Percentiles rank a stretch among this genome's conserved stretches.
phyloP scores from a whole-genome alignment of 1,140 invertebrate genomes.

The Drosophila pruinosa region DNA sequence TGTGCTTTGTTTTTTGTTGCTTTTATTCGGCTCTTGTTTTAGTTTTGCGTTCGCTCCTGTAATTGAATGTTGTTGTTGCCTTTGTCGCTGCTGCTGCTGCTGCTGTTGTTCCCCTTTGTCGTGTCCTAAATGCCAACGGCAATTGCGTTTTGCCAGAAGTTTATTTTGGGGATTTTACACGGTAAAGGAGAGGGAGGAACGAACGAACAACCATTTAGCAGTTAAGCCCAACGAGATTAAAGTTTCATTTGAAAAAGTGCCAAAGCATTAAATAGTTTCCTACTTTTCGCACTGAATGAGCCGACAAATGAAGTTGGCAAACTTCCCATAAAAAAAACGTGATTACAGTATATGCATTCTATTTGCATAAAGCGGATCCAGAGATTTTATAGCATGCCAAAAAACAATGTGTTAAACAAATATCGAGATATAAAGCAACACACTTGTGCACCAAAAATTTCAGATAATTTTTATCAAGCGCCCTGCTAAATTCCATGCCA shows the following conservation, averaged over 20 bases:
- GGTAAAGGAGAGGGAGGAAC: not conserved
- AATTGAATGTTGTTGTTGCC: slow-evolving; percentile 68
- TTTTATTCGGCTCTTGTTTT: slow-evolving; percentile 39
- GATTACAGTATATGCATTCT: not conserved
- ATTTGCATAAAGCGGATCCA: not conserved
- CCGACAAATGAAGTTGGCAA: slow-evolving; percentile 15
- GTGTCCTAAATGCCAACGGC: slow-evolving; percentile 65
- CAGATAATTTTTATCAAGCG: slow-evolving; percentile 29
- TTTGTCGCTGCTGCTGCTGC: slow-evolving; percentile 16
- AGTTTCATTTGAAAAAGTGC: slow-evolving; percentile 67
- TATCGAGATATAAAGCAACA: not conserved
- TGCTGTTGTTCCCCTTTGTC: slow-evolving; percentile 5
- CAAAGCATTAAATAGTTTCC: slow-evolving; percentile 65
- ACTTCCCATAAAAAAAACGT: not conserved
- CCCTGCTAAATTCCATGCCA: not conserved
- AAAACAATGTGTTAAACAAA: not conserved
- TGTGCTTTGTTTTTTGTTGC: slow-evolving; percentile 28
- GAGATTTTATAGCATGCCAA: not conserved
- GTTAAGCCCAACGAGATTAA: slow-evolving; percentile 29
- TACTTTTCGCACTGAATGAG: not conserved
- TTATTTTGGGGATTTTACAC: slow-evolving; percentile 33
- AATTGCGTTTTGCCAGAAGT: slow-evolving; percentile 59
- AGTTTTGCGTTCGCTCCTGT: slow-evolving; percentile 44
- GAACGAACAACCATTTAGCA: not conserved
- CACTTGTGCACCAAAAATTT: not conserved